Conservation (phyloP, 2,797 vertebrate genomes). For the Anisognathus igniventris region DNA sequence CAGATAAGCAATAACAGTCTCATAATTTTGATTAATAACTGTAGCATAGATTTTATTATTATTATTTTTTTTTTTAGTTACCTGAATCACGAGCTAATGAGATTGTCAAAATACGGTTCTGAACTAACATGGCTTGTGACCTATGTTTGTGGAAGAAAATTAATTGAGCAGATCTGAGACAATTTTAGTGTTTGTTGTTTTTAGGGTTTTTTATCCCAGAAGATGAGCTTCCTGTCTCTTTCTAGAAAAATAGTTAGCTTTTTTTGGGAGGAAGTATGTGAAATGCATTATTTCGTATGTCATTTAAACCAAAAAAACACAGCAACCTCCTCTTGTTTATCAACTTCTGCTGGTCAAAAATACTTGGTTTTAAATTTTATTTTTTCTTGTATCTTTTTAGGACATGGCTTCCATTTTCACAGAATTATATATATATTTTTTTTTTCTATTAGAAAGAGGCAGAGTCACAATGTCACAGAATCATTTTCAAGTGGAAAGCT, state of each 20-base stretch:
- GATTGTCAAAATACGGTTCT: neutral
- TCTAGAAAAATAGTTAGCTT: neutral
- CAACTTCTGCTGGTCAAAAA: neutral
- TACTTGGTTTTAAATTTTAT: neutral
- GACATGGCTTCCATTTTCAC: neutral
- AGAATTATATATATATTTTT: neutral
- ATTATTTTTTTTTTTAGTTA: neutral
- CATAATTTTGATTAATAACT: neutral
- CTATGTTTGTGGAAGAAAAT: neutral
- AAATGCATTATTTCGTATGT: neutral
- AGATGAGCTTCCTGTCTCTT: neutral
- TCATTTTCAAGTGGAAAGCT: neutral
- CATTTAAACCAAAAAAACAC: neutral
- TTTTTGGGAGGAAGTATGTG: neutral
- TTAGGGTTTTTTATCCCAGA: neutral
- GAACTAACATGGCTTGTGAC: neutral
- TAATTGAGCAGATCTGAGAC: neutral
- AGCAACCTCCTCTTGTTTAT: neutral
- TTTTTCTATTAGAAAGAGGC: neutral
- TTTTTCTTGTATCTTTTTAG: neutral
- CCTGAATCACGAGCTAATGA: neutral
- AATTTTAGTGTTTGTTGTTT: neutral
- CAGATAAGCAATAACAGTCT: neutral
- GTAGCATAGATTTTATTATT: no score
- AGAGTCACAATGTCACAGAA: neutral